Conservation (phyloP, 2,113 vertebrate species). For the Cisticola juncidis region DNA sequence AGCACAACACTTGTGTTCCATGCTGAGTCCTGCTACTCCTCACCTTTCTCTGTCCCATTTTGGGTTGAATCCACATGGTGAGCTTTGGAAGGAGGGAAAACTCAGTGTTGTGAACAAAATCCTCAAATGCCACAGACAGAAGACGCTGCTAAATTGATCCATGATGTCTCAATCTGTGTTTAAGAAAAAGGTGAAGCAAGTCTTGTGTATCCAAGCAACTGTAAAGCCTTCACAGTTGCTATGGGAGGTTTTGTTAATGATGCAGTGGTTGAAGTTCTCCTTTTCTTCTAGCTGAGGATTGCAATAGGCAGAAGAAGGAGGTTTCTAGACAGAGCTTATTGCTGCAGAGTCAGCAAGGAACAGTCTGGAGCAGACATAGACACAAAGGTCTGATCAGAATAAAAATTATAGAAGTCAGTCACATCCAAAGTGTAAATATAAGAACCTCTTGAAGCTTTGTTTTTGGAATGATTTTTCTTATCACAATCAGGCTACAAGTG, state of each 20-base stretch:
- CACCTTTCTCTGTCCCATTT: background rate
- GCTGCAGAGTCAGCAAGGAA: background rate
- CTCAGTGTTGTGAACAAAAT: background rate
- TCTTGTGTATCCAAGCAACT: constrained; percentile 76
- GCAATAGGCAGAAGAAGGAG: constrained; percentile 45
- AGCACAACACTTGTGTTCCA: background rate
- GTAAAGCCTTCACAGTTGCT: constrained; percentile 77
- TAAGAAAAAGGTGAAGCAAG: constrained; percentile 30
- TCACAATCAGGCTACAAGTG: background rate
- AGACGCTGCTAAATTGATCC: background rate
- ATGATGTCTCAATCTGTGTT: background rate
- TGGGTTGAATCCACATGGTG: background rate
- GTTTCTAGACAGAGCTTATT: constrained; percentile 12
- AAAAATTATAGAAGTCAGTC: background rate
- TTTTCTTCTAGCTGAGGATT: constrained; percentile 49
- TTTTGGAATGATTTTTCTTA: background rate
- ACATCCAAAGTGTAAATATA: background rate
- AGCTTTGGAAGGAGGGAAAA: background rate
- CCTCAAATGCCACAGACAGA: constrained; percentile 27
- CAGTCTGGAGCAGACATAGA: background rate
- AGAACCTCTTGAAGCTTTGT: background rate
- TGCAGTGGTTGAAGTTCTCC: constrained; percentile 67
- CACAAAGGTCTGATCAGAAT: background rate
- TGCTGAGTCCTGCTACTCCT: background rate
- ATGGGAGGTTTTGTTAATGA: constrained; percentile 78